Evolutionary conservation across 2,888 invertebrate species (phyloP).

Genomic region (Emmelina monodactyla): DNA sequence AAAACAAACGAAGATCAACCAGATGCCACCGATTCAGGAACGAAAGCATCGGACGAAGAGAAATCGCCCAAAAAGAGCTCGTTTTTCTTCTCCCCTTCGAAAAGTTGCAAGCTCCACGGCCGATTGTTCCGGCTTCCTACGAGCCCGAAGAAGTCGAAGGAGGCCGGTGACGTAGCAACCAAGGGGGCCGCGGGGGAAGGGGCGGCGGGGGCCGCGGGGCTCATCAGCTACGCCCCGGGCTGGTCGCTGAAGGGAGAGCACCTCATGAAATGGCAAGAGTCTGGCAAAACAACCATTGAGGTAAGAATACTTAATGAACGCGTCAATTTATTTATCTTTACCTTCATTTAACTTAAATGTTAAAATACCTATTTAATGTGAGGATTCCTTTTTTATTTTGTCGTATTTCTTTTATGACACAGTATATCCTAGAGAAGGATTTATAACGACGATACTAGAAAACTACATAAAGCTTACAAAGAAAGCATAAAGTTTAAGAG

Average conservation of each 20-base stretch:
- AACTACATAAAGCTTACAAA: too few relatives aligned
- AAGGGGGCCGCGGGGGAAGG: constrained; percentile 23
- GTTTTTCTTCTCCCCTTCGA: constrained; percentile 62
- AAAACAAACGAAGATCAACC: constrained; percentile 22
- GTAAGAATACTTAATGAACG: constrained; percentile 29
- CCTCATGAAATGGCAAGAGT: constrained; percentile 69
- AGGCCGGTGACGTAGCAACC: constrained; percentile 34
- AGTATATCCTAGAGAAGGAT: too few relatives aligned
- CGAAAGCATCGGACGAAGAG: constrained; percentile 47
- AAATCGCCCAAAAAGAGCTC: constrained; percentile 60
- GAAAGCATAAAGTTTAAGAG: too few relatives aligned
- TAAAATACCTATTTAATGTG: too few relatives aligned
- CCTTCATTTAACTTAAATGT: too few relatives aligned
- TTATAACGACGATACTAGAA: too few relatives aligned
- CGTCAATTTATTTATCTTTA: too few relatives aligned
- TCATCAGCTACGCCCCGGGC: constrained; percentile 69
- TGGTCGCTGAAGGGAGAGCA: constrained; percentile 70
- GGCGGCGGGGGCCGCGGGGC: constrained; percentile 39
- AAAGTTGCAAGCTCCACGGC: constrained; percentile 59
- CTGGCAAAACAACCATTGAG: constrained; percentile 68
- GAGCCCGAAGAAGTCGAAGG: constrained; percentile 58
- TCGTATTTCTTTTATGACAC: too few relatives aligned
- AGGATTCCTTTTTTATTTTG: too few relatives aligned
- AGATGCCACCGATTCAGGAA: constrained; percentile 23
- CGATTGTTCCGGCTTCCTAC: constrained; percentile 62